Conservation (phyloP, 2,113 vertebrate species). For the Puffinus mauretanicus region DNA sequence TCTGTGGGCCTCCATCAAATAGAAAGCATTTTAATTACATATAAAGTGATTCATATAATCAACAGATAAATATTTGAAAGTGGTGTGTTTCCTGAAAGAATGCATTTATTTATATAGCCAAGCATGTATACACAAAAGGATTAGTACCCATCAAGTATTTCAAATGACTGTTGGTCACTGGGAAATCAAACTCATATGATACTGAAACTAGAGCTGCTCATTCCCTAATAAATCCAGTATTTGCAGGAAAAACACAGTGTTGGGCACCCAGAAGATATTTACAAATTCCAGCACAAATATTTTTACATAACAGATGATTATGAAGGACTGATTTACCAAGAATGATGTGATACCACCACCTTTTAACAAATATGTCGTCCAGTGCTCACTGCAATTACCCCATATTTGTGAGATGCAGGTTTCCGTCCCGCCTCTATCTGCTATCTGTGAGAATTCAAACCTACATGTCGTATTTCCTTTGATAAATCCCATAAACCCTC, state of each 20-base stretch:
- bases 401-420: background rate
- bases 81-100: background rate
- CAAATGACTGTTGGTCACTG: background rate
- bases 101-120: background rate
- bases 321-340: background rate
- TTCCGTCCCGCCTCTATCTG: background rate
- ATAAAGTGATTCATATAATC: background rate
- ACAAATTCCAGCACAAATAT: background rate
- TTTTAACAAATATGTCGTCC: background rate
- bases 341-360: background rate
- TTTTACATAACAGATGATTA: background rate
- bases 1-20: background rate
- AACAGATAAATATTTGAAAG: constrained; percentile 30
- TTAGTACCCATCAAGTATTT: background rate
- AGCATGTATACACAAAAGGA: background rate
- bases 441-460: background rate
- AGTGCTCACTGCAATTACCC: background rate
- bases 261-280: background rate
- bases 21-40: constrained; percentile 42
- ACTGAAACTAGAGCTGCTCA: background rate
- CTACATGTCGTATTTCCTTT: background rate
- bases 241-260: background rate
- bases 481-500: background rate
- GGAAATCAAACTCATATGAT: background rate
- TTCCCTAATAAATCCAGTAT: background rate